Evolutionary conservation across 2,113 vertebrate species (phyloP), one percentile per base, ranked within the genome.

Genomic region (Corythornis madagascariensis): DNA sequence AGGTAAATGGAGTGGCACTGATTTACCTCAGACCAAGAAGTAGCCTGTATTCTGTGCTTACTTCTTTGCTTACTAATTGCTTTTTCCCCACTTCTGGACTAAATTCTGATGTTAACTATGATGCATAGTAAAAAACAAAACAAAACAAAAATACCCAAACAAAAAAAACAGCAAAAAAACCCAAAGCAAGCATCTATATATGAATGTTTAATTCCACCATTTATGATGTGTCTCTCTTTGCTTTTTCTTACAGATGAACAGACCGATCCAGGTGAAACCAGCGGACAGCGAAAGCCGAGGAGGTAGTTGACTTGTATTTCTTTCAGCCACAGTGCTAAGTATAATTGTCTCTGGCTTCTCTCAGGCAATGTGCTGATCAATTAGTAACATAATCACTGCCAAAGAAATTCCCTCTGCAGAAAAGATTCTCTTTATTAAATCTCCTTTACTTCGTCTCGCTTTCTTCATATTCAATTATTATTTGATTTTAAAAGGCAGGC

Each of bases 201-300:
- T 60, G 53, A 89, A 69, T 80, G 20, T 59, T 78, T 83, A 35
- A 70, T 38, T 52, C 74, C 56, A 17, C 9, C 20, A 42, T 50
- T 95, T 94, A 93, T 60, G 35, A 85, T 22, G 14, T 85, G 65
- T 72, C 29, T 94, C 60, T 89, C 69, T 81, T 91, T 96, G 86
- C 94, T 93, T 95, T 97, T 96, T 89, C 93, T 97, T 97, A 47
- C 98, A 99, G 99, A 99, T 99, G 99, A 99, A 99, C 98, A 98
- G 99, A 97, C 99, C 99, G 1, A 99, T 99, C 98, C 99, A 99
- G 98, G 99, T 99, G 98, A 99, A 99, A 97, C 99, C 99, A 47
- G 99, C 99, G 79, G 99, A 99, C 98, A 99, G 99, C 84, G 99
- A 99, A 98, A 99, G 99, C 96, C 98, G 99, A 98, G 99, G 99